Conservation (phyloP, 2,888 invertebrate species). For the Eurytoma californica region DNA sequence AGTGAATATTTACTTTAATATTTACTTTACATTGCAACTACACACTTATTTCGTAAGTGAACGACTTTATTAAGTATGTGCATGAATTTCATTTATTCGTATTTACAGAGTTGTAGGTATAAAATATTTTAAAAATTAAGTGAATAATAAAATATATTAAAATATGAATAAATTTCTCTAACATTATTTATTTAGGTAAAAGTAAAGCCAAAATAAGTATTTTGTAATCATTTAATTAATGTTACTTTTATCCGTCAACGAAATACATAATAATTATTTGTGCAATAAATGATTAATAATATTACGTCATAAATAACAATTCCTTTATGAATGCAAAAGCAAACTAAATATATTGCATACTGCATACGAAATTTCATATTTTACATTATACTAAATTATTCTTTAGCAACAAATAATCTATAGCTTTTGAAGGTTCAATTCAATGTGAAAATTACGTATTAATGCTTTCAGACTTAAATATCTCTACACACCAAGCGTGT, state of each 20-base stretch:
- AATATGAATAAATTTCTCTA: no score
- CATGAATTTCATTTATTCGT: no score
- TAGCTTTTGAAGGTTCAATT: background rate
- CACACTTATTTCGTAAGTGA: no score
- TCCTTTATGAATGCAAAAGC: slow-evolving; percentile 29
- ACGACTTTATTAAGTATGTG: no score
- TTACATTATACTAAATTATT: slow-evolving; percentile 26
- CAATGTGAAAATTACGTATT: no score
- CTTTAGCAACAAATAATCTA: slow-evolving; percentile 29
- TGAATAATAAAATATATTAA: no score
- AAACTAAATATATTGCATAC: slow-evolving; percentile 27
- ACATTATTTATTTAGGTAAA: no score
- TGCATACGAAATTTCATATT: slow-evolving; percentile 15
- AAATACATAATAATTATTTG: slow-evolving; percentile 5
- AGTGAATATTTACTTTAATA: background rate
- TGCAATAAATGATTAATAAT: slow-evolving; percentile 3
- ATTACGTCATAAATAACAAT: slow-evolving; percentile 29
- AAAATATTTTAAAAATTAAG: no score
- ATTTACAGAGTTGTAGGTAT: no score
- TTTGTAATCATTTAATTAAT: background rate
- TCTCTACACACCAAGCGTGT: no score
- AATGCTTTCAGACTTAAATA: no score
- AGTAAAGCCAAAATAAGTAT: background rate
- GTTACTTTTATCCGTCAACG: slow-evolving; percentile 1
- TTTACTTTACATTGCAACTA: background rate